A percentile compares a stretch with the other conserved stretches of the same genome.
phyloP scores from a whole-genome alignment of 2,113 vertebrate genomes.

The Nymphicus hollandicus region DNA sequence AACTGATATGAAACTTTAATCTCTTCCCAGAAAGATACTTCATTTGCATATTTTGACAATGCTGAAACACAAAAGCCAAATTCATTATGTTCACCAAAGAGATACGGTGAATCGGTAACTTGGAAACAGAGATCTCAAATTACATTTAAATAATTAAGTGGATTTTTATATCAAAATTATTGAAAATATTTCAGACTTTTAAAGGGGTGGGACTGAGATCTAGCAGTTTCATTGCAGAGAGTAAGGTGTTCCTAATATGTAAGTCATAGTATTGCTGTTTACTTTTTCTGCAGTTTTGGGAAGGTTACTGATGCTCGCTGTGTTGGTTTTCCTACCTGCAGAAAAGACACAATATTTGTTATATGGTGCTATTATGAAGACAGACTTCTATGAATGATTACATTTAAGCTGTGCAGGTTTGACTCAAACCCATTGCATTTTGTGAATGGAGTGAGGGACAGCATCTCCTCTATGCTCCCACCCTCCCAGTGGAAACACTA shows the following conservation, averaged over 20 bases:
- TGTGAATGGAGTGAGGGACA: neutral
- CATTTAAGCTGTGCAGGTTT: neutral
- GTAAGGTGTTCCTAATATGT: neutral
- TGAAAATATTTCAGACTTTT: neutral
- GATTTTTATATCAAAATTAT: neutral
- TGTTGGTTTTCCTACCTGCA: neutral
- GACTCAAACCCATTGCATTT: neutral
- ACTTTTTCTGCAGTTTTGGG: neutral
- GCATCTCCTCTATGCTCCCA: neutral
- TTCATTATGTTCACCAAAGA: neutral
- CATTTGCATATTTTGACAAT: slow-evolving; percentile 46
- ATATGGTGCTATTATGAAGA: neutral
- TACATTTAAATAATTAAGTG: neutral
- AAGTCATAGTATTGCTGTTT: neutral
- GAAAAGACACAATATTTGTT: neutral
- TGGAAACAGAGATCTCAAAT: neutral
- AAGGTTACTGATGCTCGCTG: neutral
- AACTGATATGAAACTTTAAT: neutral
- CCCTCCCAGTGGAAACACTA: neutral
- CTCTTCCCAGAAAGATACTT: slow-evolving; percentile 14
- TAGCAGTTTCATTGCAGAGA: neutral
- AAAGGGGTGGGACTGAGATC: neutral
- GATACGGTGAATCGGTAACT: neutral
- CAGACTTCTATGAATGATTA: neutral
- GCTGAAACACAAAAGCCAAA: neutral